Evolutionary conservation across 1,140 invertebrate genomes (phyloP).

Genomic region (Teleopsis dalmanni): DNA sequence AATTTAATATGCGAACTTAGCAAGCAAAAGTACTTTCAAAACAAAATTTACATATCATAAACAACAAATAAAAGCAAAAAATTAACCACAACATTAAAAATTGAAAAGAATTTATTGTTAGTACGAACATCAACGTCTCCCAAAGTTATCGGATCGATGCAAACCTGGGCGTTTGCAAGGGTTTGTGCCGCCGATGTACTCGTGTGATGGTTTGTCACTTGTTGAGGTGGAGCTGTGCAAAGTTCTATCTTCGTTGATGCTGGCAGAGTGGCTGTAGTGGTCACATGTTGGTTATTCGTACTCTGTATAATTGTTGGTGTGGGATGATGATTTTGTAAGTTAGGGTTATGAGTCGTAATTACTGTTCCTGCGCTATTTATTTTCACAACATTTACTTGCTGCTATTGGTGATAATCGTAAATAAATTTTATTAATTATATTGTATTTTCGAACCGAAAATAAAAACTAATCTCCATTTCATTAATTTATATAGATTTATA

Average conservation of each 20-base stretch:
- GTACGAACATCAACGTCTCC: conserved; percentile 61
- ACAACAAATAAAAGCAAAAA: conserved; percentile 11
- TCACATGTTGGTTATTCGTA: conserved; percentile 42
- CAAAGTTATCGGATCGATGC: conserved; percentile 59
- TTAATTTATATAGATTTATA: too few relatives aligned
- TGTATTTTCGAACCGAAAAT: too few relatives aligned
- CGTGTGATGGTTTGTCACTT: conserved; percentile 17
- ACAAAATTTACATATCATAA: conserved; percentile 1
- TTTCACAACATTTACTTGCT: conserved; percentile 45
- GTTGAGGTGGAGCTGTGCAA: conserved; percentile 29
- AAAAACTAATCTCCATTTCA: too few relatives aligned
- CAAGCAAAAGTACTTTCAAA: neutral
- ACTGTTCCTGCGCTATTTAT: conserved; percentile 41
- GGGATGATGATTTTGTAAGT: conserved; percentile 27
- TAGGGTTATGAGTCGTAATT: conserved; percentile 35
- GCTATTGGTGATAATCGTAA: too few relatives aligned
- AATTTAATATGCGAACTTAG: neutral
- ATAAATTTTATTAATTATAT: too few relatives aligned
- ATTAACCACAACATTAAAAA: conserved; percentile 12
- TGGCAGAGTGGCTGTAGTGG: conserved; percentile 36
- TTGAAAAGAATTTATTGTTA: conserved; percentile 18
- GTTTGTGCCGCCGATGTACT: conserved; percentile 43
- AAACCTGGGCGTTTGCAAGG: conserved; percentile 60
- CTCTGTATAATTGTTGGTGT: conserved; percentile 40
- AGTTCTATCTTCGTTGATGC: conserved; percentile 42